Percentiles rank a stretch among this genome's conserved stretches.
Conservation (phyloP, 2,113 vertebrate species). For the Natator depressus region DNA sequence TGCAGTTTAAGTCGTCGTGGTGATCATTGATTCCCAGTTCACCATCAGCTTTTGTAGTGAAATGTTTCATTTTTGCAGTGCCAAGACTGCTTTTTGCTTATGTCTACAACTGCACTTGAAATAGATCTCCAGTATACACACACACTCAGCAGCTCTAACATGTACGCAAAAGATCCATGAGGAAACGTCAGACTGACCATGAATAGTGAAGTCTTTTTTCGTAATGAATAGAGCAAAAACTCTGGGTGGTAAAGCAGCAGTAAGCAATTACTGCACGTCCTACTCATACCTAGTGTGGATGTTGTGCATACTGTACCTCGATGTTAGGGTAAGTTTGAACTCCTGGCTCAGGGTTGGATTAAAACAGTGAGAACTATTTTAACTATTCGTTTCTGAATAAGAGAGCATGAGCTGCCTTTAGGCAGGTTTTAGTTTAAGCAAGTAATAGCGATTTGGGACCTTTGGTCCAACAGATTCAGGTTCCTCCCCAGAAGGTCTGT, state of each 20-base stretch:
- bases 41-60: rapidly evolving
- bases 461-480: background rate
- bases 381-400: background rate
- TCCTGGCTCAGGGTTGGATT: background rate
- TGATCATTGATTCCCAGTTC: background rate
- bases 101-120: background rate
- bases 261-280: background rate
- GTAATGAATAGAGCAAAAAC: rapidly evolving
- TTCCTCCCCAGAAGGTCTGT: background rate
- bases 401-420: background rate
- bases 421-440: background rate
- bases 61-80: background rate
- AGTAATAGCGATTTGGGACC: background rate
- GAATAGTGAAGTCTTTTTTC: background rate
- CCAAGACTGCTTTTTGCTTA: rapidly evolving
- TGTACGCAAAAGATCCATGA: background rate
- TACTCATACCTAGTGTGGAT: no score
- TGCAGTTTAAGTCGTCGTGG: background rate
- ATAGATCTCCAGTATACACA: background rate
- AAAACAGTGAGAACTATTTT: background rate
- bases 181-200: background rate
- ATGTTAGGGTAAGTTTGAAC: background rate
- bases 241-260: background rate
- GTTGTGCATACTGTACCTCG: rapidly evolving
- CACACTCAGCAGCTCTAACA: background rate